A percentile compares a stretch with the other conserved stretches of the same genome.
These are phyloP conservation scores for Leiothrix lutea DNA, from an alignment of 2,113 vertebrate genomes.

Conservation along the genomic window DNA sequence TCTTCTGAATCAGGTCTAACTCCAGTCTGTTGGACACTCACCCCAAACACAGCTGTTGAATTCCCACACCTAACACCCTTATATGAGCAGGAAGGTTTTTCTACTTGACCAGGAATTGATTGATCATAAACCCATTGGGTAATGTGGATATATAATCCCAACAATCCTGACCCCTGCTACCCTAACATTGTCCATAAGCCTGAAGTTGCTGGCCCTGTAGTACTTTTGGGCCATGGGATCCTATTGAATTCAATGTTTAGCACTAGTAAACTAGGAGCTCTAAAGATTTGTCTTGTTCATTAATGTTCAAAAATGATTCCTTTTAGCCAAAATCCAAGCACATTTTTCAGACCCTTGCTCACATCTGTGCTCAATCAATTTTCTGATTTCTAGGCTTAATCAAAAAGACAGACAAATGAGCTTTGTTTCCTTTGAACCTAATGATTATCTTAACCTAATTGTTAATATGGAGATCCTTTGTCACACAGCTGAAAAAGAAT, in stretches of 20 bases:
- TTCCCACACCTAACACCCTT: background rate
- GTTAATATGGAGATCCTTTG: background rate
- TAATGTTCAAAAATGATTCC: background rate
- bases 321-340: background rate
- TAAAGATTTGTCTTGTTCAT: background rate
- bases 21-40: background rate
- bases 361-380: background rate
- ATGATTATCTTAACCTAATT: background rate
- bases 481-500: background rate
- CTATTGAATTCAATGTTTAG: background rate
- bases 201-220: background rate
- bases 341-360: background rate
- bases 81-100: background rate
- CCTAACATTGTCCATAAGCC: background rate
- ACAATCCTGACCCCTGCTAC: background rate
- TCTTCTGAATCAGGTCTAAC: background rate
- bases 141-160: background rate
- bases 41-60: background rate
- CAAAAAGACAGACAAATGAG: background rate
- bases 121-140: background rate
- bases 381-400: background rate
- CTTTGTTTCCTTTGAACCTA: background rate
- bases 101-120: background rate
- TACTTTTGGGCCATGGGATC: background rate
- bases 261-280: background rate